These are phyloP conservation scores for Diglossa brunneiventris DNA, from an alignment of 2,113 vertebrate genomes.

Conservation along the genomic window DNA sequence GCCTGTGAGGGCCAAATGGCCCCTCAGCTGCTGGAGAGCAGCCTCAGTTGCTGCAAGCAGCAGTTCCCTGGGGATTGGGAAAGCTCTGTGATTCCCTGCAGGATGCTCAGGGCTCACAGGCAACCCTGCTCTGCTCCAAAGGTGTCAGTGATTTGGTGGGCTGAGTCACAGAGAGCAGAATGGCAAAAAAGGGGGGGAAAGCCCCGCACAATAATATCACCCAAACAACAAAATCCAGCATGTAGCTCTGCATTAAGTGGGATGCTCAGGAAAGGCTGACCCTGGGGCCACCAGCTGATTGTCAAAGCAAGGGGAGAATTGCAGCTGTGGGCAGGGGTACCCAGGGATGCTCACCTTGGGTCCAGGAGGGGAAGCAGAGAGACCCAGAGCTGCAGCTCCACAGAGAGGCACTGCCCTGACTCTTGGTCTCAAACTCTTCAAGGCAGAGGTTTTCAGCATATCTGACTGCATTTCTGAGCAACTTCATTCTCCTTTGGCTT, in stretches of 20 bases:
- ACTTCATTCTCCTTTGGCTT: neutral
- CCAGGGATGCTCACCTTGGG: accelerated
- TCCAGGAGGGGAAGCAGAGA: neutral
- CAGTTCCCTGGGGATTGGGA: neutral
- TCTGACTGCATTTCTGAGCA: neutral
- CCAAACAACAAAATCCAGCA: neutral
- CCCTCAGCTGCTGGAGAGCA: neutral
- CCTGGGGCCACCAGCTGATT: neutral
- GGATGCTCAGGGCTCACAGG: neutral
- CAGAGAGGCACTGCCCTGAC: neutral
- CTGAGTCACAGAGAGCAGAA: neutral
- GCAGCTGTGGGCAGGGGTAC: neutral
- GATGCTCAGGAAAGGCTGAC: neutral
- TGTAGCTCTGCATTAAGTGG: neutral
- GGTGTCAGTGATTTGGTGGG: neutral
- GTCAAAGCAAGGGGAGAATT: neutral
- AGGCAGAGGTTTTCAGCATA: neutral
- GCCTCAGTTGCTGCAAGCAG: neutral
- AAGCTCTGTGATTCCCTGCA: neutral
- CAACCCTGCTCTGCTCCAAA: neutral
- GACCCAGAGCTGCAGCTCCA: neutral
- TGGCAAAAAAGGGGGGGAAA: neutral
- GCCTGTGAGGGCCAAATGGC: accelerated
- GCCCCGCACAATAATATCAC: neutral
- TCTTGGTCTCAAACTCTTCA: neutral